Conservation (phyloP, 2,797 vertebrate species). For the Novumbra hubbsi region DNA sequence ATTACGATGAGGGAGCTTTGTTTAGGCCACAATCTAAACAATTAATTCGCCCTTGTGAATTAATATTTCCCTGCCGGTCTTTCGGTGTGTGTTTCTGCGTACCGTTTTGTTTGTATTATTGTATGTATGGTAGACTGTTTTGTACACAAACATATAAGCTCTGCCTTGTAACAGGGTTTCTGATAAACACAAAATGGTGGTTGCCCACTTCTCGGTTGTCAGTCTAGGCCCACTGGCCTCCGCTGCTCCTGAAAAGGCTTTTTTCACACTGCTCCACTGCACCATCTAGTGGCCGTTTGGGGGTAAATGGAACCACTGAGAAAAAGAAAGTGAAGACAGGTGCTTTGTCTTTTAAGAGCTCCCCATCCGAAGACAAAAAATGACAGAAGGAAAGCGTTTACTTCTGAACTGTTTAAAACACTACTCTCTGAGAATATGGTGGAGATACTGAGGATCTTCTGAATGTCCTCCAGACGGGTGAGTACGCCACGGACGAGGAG, state of each 20-base stretch:
- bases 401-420: too few relatives aligned
- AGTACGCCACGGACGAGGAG: conserved; percentile 89
- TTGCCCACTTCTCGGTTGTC: conserved; percentile 25
- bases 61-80: too few relatives aligned
- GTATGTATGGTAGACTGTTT: not conserved
- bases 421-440: not conserved
- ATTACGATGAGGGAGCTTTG: not conserved
- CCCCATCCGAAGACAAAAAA: not conserved
- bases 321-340: not conserved
- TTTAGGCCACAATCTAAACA: not conserved
- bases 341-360: not conserved
- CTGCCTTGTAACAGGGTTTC: conserved; percentile 5
- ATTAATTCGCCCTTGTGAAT: too few relatives aligned
- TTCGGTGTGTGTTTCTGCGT: not conserved
- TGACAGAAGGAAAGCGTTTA: too few relatives aligned
- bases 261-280: conserved; percentile 16
- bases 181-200: conserved; percentile 46
- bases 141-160: not conserved
- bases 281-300: conserved; percentile 42
- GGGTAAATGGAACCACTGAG: not conserved
- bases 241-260: not conserved
- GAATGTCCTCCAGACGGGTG: conserved; percentile 80
- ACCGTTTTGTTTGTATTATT: not conserved
- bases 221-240: conserved; percentile 5
- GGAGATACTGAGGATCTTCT: not conserved